Evolutionary conservation across 1,140 invertebrate species (phyloP).

Genomic region (Heliconius hewitsoni): DNA sequence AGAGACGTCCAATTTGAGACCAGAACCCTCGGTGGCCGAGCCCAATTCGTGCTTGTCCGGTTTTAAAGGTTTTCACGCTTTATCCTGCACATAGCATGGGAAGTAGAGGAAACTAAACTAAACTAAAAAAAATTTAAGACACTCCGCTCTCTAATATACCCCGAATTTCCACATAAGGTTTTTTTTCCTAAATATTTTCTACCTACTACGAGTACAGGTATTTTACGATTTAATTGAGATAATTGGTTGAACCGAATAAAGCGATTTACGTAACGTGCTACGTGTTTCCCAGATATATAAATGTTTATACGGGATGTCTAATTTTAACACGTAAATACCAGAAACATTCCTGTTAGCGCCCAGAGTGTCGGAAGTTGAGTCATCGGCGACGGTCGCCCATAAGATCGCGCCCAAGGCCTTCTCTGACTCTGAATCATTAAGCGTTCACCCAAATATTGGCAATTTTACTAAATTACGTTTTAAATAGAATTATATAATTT

Average conservation of each 20-base stretch:
- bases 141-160: too few relatives aligned
- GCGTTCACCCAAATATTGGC: conserved; percentile 16
- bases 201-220: too few relatives aligned
- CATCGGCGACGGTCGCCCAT: conserved; percentile 38
- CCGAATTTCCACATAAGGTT: too few relatives aligned
- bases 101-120: too few relatives aligned
- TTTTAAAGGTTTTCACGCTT: too few relatives aligned
- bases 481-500: too few relatives aligned
- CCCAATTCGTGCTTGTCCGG: too few relatives aligned
- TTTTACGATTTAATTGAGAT: not conserved
- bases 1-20: too few relatives aligned
- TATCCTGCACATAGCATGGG: too few relatives aligned
- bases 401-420: conserved; percentile 29
- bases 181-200: too few relatives aligned
- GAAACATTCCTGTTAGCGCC: conserved; percentile 49
- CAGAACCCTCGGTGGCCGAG: too few relatives aligned
- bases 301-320: conserved; percentile 28
- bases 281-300: conserved; percentile 20
- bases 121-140: too few relatives aligned
- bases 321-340: conserved; percentile 46
- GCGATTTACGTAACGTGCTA: conserved; percentile 19
- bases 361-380: conserved; percentile 56
- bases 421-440: conserved; percentile 31
- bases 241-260: conserved; percentile 5
- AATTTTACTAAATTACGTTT: not conserved